These are phyloP conservation scores for Acestrorhynchus altus DNA, from an alignment of 2,797 vertebrate genomes.

Conservation along the genomic window DNA sequence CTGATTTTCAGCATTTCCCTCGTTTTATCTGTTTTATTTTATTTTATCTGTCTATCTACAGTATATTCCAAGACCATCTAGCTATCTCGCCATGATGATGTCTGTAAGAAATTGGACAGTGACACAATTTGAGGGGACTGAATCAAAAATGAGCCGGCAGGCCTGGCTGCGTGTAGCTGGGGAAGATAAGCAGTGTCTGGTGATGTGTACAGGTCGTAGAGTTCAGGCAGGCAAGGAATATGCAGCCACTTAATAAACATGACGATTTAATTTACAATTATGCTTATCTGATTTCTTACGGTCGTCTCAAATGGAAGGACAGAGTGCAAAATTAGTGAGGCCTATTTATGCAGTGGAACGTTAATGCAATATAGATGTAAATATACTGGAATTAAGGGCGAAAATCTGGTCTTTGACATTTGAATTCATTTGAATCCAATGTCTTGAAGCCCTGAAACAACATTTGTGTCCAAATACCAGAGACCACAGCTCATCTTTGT, in stretches of 20 bases:
- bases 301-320: neutral
- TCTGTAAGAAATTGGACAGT: neutral
- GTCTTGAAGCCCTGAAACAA: neutral
- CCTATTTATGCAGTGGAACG: neutral
- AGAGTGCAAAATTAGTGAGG: neutral
- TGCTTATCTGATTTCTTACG: neutral
- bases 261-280: neutral
- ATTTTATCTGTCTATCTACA: constrained; percentile 5
- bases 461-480: no score
- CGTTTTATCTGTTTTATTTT: neutral
- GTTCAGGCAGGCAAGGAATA: neutral
- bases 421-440: neutral
- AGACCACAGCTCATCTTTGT: no score
- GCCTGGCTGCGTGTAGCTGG: neutral
- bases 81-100: neutral
- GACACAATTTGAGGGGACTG: neutral
- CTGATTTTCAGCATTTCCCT: neutral
- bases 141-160: neutral
- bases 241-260: neutral
- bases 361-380: neutral
- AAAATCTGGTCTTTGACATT: no score
- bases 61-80: neutral
- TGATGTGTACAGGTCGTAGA: neutral
- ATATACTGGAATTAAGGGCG: no score
- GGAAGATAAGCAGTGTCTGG: neutral